These are phyloP conservation scores for Lomographa bimaculata DNA, from an alignment of 2,888 invertebrate species.

Conservation along the genomic window DNA sequence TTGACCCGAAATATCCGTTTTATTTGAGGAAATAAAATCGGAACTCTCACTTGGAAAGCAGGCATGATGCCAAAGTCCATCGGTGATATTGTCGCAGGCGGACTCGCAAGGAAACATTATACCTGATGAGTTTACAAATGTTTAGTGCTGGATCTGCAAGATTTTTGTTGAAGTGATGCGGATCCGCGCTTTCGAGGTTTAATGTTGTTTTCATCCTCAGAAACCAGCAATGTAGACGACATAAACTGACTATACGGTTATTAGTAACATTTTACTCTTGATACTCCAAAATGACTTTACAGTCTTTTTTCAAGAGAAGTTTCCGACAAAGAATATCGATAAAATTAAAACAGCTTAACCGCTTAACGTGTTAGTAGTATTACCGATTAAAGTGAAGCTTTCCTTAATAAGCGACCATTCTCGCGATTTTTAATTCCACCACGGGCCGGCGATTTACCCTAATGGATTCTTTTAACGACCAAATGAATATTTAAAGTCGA, in stretches of 20 bases:
- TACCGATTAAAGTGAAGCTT: conserved; percentile 29
- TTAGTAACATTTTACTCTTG: too few relatives aligned
- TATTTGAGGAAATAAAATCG: conserved; percentile 37
- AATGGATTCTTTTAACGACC: conserved; percentile 69
- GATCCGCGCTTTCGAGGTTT: conserved; percentile 8
- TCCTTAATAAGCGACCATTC: conserved; percentile 37
- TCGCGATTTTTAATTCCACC: conserved; percentile 56
- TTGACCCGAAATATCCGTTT: conserved; percentile 38
- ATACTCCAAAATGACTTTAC: background rate
- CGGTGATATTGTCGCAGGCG: conserved; percentile 29
- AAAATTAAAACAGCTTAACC: conserved; percentile 30
- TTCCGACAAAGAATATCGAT: conserved; percentile 22
- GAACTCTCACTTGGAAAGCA: conserved; percentile 37
- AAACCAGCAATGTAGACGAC: conserved; percentile 11
- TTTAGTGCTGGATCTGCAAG: conserved; percentile 25
- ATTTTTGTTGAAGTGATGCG: conserved; percentile 26
- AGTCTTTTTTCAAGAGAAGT: conserved; percentile 3
- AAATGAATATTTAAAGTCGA: conserved; percentile 70
- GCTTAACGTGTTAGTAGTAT: conserved; percentile 29
- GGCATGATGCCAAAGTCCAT: conserved; percentile 37
- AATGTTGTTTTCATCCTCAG: conserved; percentile 21
- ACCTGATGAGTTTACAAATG: conserved; percentile 35
- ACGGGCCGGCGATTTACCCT: conserved; percentile 54
- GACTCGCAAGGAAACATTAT: conserved; percentile 33
- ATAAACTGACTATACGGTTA: too few relatives aligned